These are phyloP conservation scores for Pediacus dermestoides DNA, from an alignment of 2,888 invertebrate genomes.

Conservation along the genomic window DNA sequence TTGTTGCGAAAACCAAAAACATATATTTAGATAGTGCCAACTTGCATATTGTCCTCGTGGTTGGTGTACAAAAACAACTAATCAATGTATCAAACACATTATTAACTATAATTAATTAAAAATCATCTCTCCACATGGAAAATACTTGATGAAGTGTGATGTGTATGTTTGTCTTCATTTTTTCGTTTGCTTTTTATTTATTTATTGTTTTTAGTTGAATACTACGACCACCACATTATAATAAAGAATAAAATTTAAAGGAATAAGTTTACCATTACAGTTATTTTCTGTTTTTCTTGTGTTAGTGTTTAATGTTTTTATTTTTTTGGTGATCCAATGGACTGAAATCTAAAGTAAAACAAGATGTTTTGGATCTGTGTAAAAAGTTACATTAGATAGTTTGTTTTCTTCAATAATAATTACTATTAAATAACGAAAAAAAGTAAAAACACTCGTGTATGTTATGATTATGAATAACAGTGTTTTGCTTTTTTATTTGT, in stretches of 20 bases:
- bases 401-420: too few relatives aligned
- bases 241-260: conserved; percentile 23
- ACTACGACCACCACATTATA: too few relatives aligned
- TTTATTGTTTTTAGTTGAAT: conserved; percentile 11
- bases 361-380: conserved; percentile 19
- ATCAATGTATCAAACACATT: background rate
- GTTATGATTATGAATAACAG: too few relatives aligned
- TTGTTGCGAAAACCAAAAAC: conserved; percentile 22
- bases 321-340: conserved; percentile 18
- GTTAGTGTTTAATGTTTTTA: conserved; percentile 4
- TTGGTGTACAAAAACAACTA: conserved; percentile 8
- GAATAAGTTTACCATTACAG: conserved; percentile 14
- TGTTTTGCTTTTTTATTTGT: too few relatives aligned
- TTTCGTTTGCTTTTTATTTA: conserved; percentile 18
- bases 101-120: conserved; percentile 5
- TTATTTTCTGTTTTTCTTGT: conserved; percentile 8
- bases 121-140: conserved; percentile 7
- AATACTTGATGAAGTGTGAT: conserved; percentile 11
- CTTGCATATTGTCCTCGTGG: conserved; percentile 23
- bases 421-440: too few relatives aligned
- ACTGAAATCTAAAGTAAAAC: conserved; percentile 17
- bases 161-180: conserved; percentile 14
- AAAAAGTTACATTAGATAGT: too few relatives aligned
- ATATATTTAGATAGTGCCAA: conserved; percentile 39
- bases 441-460: too few relatives aligned